A percentile compares a stretch with the other conserved stretches of the same genome.
These are phyloP conservation scores for Andrena minutula DNA, from an alignment of 2,888 invertebrate species.

Conservation along the genomic window DNA sequence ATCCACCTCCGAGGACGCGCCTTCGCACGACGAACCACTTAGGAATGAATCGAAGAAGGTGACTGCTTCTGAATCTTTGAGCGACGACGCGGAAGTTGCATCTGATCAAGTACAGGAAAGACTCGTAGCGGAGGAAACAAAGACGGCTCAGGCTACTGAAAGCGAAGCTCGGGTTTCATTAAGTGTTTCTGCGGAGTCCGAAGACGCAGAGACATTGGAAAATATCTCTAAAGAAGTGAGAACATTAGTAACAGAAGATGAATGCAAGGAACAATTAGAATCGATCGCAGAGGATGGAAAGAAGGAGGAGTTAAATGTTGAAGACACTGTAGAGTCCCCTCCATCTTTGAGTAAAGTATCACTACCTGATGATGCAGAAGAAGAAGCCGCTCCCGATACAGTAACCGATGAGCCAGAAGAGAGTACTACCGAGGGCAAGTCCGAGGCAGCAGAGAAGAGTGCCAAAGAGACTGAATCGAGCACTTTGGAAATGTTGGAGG, in stretches of 20 bases:
- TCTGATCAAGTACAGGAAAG: constrained; percentile 2
- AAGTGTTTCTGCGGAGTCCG: constrained; percentile 43
- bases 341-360: not conserved
- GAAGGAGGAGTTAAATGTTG: not conserved
- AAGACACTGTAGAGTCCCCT: not conserved
- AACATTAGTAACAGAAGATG: constrained; percentile 73
- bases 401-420: constrained; percentile 1
- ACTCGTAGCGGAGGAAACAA: not conserved
- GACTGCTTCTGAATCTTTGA: not conserved
- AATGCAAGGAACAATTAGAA: not conserved
- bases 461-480: constrained; percentile 25
- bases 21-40: not conserved
- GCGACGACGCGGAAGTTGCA: not conserved
- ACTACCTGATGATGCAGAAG: not conserved
- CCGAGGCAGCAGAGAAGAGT: constrained; percentile 9
- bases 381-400: not conserved
- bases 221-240: constrained; percentile 81
- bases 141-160: not conserved
- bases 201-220: constrained; percentile 80
- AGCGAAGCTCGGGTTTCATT: constrained; percentile 5
- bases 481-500: constrained; percentile 9
- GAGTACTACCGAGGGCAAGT: not conserved
- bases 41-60: constrained; percentile 21
- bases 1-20: not conserved
- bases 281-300: not conserved